phyloP scores from a whole-genome alignment of 2,797 vertebrate species.

The Ammospiza maritima region DNA sequence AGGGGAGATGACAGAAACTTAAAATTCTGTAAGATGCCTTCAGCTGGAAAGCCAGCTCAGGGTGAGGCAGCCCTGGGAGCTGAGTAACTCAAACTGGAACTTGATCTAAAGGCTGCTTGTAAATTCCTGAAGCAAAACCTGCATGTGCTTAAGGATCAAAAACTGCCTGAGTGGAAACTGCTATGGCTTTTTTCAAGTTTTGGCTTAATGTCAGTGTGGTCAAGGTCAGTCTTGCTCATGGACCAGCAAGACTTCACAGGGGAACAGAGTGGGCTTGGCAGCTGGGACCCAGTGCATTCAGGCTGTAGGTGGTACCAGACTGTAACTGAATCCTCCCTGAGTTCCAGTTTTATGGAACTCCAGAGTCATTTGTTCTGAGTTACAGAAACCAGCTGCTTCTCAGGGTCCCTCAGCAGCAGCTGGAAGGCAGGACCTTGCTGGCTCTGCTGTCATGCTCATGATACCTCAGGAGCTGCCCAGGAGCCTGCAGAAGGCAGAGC shows the following conservation, averaged over 20 bases:
- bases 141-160: neutral
- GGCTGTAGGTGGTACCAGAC: neutral
- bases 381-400: neutral
- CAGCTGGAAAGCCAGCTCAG: neutral
- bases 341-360: neutral
- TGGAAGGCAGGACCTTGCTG: neutral
- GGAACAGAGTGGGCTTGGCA: neutral
- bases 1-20: neutral
- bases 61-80: neutral
- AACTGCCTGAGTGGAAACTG: neutral
- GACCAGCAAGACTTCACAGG: neutral
- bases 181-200: neutral
- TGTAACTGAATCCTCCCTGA: neutral
- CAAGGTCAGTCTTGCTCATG: neutral
- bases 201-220: neutral
- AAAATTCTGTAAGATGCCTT: neutral
- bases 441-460: rapidly evolving
- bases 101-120: neutral
- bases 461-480: neutral
- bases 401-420: neutral
- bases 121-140: neutral
- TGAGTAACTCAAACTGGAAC: neutral
- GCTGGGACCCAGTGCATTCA: rapidly evolving
- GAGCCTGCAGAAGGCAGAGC: neutral
- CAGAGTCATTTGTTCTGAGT: neutral